Evolutionary conservation across 2,797 vertebrate genomes (phyloP).

Genomic region (Menidia menidia): DNA sequence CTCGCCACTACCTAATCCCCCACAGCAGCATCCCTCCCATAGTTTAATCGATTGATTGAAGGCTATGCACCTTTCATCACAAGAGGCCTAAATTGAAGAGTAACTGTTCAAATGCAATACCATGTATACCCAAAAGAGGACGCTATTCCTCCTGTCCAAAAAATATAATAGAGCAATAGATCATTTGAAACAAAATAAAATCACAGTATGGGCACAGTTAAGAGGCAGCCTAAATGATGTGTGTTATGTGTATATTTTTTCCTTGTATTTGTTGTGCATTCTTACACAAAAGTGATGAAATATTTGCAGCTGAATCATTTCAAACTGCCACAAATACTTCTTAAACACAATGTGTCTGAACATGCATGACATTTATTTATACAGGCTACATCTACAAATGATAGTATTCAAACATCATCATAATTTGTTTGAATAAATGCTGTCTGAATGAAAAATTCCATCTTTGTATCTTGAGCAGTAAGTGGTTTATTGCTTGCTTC

Average conservation of each 20-base stretch:
- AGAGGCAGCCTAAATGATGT: background rate
- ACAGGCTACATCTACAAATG: background rate
- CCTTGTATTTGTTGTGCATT: background rate
- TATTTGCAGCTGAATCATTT: background rate
- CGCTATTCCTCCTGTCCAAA: constrained; percentile 10
- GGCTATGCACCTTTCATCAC: constrained; percentile 26
- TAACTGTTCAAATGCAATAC: constrained; percentile 20
- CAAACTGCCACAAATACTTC: background rate
- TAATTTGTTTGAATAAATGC: background rate
- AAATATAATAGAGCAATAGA: background rate
- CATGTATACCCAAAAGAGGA: constrained; percentile 52
- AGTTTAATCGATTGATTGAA: constrained; percentile 67
- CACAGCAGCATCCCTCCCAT: constrained; percentile 29
- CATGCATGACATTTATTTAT: background rate
- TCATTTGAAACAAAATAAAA: background rate
- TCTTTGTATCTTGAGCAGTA: background rate
- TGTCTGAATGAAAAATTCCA: background rate
- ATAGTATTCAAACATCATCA: background rate
- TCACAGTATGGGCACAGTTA: background rate
- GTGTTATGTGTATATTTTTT: background rate
- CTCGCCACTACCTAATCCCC: constrained; percentile 51
- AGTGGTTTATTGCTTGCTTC: constrained; percentile 25
- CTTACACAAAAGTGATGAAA: background rate
- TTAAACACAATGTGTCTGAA: background rate
- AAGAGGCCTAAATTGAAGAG: constrained; percentile 47